A percentile compares a stretch with the other conserved stretches of the same genome.
phyloP scores from a whole-genome alignment of 2,888 invertebrate genomes.

The Heliconius erato region DNA sequence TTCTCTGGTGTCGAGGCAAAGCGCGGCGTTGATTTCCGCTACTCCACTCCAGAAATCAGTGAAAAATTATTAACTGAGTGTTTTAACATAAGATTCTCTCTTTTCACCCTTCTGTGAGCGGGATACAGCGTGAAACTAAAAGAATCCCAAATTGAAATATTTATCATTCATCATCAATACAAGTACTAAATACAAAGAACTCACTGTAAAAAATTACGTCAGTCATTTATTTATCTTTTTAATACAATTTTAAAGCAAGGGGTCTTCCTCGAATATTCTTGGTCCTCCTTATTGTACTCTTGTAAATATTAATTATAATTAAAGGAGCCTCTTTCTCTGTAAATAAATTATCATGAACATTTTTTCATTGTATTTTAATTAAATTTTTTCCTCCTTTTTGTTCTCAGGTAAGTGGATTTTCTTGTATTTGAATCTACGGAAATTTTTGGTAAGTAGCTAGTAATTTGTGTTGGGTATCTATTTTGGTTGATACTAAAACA shows the following conservation, averaged over 20 bases:
- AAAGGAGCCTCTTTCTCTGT: slow-evolving; percentile 78
- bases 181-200: not conserved
- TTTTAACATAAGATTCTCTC: not conserved
- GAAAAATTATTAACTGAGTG: not conserved
- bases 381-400: slow-evolving; percentile 75
- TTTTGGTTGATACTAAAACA: not conserved
- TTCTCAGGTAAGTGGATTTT: slow-evolving; percentile 81
- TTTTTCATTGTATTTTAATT: slow-evolving; percentile 81
- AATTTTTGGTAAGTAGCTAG: slow-evolving; percentile 49
- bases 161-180: not conserved
- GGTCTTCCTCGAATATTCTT: slow-evolving; percentile 38
- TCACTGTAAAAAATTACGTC: not conserved
- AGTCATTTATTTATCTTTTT: not conserved
- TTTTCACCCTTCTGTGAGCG: not conserved
- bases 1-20: not conserved
- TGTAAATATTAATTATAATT: slow-evolving; percentile 84
- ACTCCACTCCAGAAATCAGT: not conserved
- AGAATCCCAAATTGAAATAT: too few species aligned
- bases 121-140: not conserved
- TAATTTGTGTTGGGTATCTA: slow-evolving; percentile 5
- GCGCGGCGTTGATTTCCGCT: not conserved
- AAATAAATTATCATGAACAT: slow-evolving; percentile 78
- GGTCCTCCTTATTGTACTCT: slow-evolving; percentile 61
- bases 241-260: not conserved
- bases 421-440: slow-evolving; percentile 61